Base-by-base conservation (phyloP, 2,888 invertebrate species). In the Aromia moschata region DNA sequence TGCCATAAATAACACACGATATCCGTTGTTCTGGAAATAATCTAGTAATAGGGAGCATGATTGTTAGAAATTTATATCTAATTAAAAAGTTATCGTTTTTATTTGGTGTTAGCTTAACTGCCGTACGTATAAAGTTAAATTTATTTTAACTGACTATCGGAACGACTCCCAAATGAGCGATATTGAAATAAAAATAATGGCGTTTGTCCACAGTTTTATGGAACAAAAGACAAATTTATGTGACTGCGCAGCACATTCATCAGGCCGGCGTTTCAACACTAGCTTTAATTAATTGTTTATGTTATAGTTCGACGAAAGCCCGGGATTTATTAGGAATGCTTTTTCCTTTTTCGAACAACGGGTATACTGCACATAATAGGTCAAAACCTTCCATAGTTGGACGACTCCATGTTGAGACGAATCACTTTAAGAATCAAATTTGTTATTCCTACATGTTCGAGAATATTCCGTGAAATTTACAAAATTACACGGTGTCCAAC, bases 221-320 rank as follows among this genome's bases (percentile, higher is more conserved):
- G 69, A 56, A 66, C 63, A 47, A 55, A 58, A 56, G 70, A 70
- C 65, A 65, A 65, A 70, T 70, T 70, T 70, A 70, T 67, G 68
- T 55, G 65, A 64, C 65, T 59, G 63, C 57, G 58, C 60, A 46
- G 56, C 57, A 52, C 55, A 61, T 67, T 58, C 60, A 65, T 67
- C 67, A 67, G 57, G 60, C 49, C 57, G 62, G 65, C 66, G 66
- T 69, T 70, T 71, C 71, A 70, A 68, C 71, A 62, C 65, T 64
- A 62, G 62, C 64, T 64, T 59, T 67, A 70, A 71, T 70, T 71
- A 73, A 72, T 71, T 70, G 68, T 69, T 64, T 62, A 64, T 62
- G 59, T 66, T 70, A 67, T 69, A 66, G 69, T 69, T 69, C 64
- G 70, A 62, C 61, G 69, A 64, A 68, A 67, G 60, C 61, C 43